Conservation (phyloP, 2,888 invertebrate species). For the Erynnis tages region DNA sequence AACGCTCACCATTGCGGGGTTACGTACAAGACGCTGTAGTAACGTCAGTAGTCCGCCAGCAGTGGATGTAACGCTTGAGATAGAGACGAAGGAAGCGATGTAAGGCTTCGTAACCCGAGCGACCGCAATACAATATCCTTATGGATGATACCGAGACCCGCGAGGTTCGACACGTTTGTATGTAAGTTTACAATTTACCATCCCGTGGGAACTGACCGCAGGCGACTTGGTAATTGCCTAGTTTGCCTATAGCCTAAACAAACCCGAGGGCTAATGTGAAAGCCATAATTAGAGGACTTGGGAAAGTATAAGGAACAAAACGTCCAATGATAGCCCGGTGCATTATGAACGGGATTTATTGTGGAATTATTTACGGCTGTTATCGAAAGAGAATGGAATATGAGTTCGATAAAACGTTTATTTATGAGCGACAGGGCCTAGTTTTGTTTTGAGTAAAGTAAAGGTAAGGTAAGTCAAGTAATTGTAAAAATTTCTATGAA, state of each 20-base stretch:
- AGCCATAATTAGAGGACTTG: slow-evolving; percentile 59
- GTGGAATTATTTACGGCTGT: not conserved
- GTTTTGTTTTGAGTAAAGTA: too few relatives aligned
- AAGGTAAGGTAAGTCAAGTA: too few relatives aligned
- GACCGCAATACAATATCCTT: slow-evolving; percentile 52
- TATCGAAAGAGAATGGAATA: slow-evolving; percentile 14
- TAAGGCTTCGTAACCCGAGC: slow-evolving; percentile 62
- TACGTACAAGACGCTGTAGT: slow-evolving; percentile 2
- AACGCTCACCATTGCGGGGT: slow-evolving; percentile 45
- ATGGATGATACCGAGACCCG: slow-evolving; percentile 51
- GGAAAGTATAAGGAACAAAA: slow-evolving; percentile 23
- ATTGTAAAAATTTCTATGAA: too few relatives aligned
- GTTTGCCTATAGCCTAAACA: slow-evolving; percentile 69
- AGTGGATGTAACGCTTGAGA: slow-evolving; percentile 12
- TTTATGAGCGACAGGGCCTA: not conserved
- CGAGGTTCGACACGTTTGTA: slow-evolving; percentile 65
- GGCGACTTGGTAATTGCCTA: slow-evolving; percentile 74
- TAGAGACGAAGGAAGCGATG: slow-evolving; percentile 45
- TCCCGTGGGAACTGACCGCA: slow-evolving; percentile 73
- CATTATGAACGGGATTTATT: slow-evolving; percentile 16
- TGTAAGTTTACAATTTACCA: slow-evolving; percentile 68
- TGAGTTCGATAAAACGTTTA: slow-evolving; percentile 6
- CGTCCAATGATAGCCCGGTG: slow-evolving; percentile 14
- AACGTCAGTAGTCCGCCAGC: not conserved
- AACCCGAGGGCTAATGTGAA: slow-evolving; percentile 47